Conservation (phyloP, 2,888 invertebrate genomes). For the Trypoxylon attenuatum region DNA sequence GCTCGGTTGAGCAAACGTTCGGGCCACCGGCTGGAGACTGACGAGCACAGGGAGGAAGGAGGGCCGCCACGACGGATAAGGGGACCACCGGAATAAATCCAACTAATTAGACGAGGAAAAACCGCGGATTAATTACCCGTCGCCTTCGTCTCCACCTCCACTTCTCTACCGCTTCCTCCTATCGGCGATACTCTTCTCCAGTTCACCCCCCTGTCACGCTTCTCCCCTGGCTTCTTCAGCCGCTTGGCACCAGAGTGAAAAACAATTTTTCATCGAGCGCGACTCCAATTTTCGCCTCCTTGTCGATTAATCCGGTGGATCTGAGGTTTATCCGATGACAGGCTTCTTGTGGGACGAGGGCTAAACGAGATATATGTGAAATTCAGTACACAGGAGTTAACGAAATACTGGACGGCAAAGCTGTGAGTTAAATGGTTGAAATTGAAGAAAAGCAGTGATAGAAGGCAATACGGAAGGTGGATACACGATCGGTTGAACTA, state of each 20-base stretch:
- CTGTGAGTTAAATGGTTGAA: neutral
- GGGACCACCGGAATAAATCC: constrained; percentile 73
- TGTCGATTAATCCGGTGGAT: constrained; percentile 10
- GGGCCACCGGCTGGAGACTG: constrained; percentile 42
- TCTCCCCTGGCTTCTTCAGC: too few species aligned
- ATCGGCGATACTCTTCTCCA: constrained; percentile 39
- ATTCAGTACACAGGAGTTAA: too few species aligned
- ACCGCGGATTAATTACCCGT: constrained; percentile 74
- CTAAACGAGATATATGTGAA: too few species aligned
- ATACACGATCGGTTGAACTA: neutral
- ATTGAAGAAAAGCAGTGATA: neutral
- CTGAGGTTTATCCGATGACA: neutral
- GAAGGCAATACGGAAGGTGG: neutral
- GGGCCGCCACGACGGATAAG: constrained; percentile 62
- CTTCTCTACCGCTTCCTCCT: constrained; percentile 11
- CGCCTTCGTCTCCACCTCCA: constrained; percentile 57
- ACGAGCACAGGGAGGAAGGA: constrained; percentile 40
- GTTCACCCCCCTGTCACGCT: too few species aligned
- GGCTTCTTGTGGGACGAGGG: neutral
- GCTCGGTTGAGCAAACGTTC: constrained; percentile 41
- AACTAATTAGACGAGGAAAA: constrained; percentile 74
- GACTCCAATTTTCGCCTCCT: constrained; percentile 10
- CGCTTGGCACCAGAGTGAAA: constrained; percentile 17
- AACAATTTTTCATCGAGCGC: constrained; percentile 56
- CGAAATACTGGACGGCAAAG: neutral